Evolutionary conservation across 2,113 vertebrate species (phyloP), one percentile per base, ranked within the genome.

Genomic region (Morone chrysops): DNA sequence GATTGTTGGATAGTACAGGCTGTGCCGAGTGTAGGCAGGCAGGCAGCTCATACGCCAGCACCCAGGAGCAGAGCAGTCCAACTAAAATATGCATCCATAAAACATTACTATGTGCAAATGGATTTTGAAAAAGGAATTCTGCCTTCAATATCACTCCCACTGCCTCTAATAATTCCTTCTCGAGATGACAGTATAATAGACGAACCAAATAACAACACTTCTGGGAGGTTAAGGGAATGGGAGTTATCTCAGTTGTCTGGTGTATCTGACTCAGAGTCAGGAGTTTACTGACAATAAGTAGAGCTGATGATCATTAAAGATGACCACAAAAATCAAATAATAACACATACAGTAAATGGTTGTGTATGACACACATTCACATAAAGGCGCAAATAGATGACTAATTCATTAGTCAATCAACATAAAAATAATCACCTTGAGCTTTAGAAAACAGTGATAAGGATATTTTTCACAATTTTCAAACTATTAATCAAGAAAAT

Each of bases 1-100:
- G 86, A 80, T 53, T 90, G 83, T 68, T 20, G 82, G 83, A 82
- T 54, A 73, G 88, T 57, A 80, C 87, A 78, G 74, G 71, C 85
- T 88, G 92, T 61, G 83, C 85, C 2, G 76, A 74, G 56, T 5
- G 83, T 36, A 66, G 81, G 84, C 89, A 51, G 87, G 36, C 77
- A 56, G 60, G 77, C 87, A 83, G 80, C 78, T 89, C 67, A 22
- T 51, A 45, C 0, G 6, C 75, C 31, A 59, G 73, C 73, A 53
- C 56, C 68, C 72, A 71, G 31, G 31, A 70, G 45, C 40, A 62
- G 54, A 69, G 22, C 50, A 25, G 74, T 83, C 85, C 85, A 74
- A 87, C 63, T 67, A n/a, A 60, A 80, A 57, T 20, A 72, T 18
- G 31, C 70, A 80, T 85, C 75, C 66, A 90, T 88, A 79, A 92